Percentiles rank a stretch among this genome's conserved stretches.
These are phyloP conservation scores for Mesopsocus fuscifrons DNA, from an alignment of 2,888 invertebrate species.

Conservation along the genomic window DNA sequence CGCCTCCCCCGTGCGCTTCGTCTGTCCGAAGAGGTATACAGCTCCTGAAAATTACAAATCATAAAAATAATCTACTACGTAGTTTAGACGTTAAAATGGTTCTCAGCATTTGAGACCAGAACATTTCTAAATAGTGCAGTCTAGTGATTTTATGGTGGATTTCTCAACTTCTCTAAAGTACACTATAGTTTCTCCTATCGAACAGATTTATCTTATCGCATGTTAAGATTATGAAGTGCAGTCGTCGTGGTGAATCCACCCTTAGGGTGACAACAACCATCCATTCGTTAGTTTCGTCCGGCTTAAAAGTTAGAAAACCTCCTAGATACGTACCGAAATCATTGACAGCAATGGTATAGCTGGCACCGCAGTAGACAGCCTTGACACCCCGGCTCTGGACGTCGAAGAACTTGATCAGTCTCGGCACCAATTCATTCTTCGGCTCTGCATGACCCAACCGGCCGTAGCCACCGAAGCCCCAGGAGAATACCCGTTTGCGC, in stretches of 20 bases:
- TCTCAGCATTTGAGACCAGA: too few species aligned
- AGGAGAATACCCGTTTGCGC: slow-evolving; percentile 74
- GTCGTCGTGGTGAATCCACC: too few species aligned
- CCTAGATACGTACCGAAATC: slow-evolving; percentile 47
- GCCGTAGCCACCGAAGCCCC: slow-evolving; percentile 93
- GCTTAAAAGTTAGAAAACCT: too few species aligned
- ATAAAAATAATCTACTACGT: not conserved
- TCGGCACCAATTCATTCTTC: slow-evolving; percentile 73
- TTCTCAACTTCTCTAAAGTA: too few species aligned
- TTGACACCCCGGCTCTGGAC: slow-evolving; percentile 66
- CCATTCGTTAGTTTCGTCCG: too few species aligned
- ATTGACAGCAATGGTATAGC: slow-evolving; percentile 70
- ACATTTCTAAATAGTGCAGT: too few species aligned
- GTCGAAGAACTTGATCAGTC: slow-evolving; percentile 78
- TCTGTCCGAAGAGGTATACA: slow-evolving; percentile 74
- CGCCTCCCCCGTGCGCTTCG: slow-evolving; percentile 83
- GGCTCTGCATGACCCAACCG: slow-evolving; percentile 84
- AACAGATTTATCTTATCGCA: too few species aligned
- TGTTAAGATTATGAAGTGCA: too few species aligned
- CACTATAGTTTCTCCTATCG: too few species aligned
- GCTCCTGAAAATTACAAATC: slow-evolving; percentile 31
- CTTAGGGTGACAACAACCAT: too few species aligned
- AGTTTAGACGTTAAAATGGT: too few species aligned
- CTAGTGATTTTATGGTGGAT: too few species aligned
- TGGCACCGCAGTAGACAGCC: slow-evolving; percentile 64